phyloP scores from a whole-genome alignment of 2,888 invertebrate genomes.

The Melipona bicolor region DNA sequence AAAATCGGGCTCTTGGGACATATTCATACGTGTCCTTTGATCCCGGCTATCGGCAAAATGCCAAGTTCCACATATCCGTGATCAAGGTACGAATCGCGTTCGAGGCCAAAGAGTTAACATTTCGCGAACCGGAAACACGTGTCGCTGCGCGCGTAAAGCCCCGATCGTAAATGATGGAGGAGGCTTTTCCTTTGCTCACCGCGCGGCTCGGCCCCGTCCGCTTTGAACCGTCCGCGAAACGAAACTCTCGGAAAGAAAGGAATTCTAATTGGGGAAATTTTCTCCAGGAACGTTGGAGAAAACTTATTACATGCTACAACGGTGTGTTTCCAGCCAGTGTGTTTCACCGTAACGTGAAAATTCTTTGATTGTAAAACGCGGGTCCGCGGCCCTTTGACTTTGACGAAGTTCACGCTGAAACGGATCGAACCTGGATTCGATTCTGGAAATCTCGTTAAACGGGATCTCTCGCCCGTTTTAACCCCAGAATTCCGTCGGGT shows the following conservation, averaged over 20 bases:
- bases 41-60: slow-evolving; percentile 49
- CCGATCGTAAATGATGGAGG: slow-evolving; percentile 55
- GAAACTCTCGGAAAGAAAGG: slow-evolving; percentile 30
- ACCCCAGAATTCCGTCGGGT: neutral
- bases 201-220: neutral
- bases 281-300: neutral
- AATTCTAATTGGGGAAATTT: slow-evolving; percentile 15
- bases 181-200: slow-evolving; percentile 23
- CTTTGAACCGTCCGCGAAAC: slow-evolving; percentile 21
- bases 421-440: neutral
- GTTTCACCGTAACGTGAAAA: too few species aligned
- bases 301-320: slow-evolving; percentile 11
- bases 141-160: slow-evolving; percentile 54
- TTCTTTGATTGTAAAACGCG: neutral
- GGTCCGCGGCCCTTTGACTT: neutral
- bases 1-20: slow-evolving; percentile 50
- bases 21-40: slow-evolving; percentile 48
- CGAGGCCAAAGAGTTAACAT: slow-evolving; percentile 38
- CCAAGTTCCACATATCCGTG: slow-evolving; percentile 60
- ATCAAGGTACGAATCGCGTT: slow-evolving; percentile 57
- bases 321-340: neutral
- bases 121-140: slow-evolving; percentile 58
- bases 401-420: neutral
- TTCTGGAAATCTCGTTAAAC: neutral
- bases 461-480: neutral